Base-by-base conservation (phyloP, 1,140 invertebrate genomes). In the Pseudoatta argentina region DNA sequence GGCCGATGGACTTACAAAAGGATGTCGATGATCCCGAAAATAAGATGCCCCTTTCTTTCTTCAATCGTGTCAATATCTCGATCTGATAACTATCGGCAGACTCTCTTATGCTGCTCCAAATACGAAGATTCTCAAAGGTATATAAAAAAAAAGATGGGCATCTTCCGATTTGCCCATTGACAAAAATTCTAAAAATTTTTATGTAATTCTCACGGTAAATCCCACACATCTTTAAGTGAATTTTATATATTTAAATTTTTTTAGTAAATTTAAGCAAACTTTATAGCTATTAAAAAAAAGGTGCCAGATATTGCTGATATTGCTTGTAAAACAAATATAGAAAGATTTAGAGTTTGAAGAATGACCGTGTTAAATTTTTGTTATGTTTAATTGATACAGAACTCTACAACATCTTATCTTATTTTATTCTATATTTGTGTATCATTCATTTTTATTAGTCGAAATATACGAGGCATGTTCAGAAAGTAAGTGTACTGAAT, bases 1-100 rank as follows among this genome's bases (percentile, higher is more conserved):
- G 39, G 27, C 61, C 66, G 57, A 63, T n/a, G 44, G 57, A 77
- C 18, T 85, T 66, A 63, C 18, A 53, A 86, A 86, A 72, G 14
- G 21, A 78, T 61, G 24, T 81, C 63, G 51, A 27, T 5, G 16
- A 73, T 75, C 59, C 14, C 16, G 63, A 66, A 85, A 85, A 67
- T 44, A 39, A 76, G 55, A 14, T 48, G 44, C 30, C 12, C 14
- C 30, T 75, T 85, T 87, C 44, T 78, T 67, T 78, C 14, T 61
- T 27, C 21, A 39, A 34, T 55, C 18, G 10, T 24, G 30, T 85
- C 72, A 16, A 44, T 57, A 86, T 86, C 48, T 3, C 61, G 21
- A 71, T 81, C 78, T 5, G 66, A 81, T 81, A 69, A 71, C 10
- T 63, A 27, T 77, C 16, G 10, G 14, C 59, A 48, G 24, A 8